These are phyloP conservation scores for Malthinus seriepunctatus DNA, from an alignment of 2,888 invertebrate genomes.

Conservation along the genomic window DNA sequence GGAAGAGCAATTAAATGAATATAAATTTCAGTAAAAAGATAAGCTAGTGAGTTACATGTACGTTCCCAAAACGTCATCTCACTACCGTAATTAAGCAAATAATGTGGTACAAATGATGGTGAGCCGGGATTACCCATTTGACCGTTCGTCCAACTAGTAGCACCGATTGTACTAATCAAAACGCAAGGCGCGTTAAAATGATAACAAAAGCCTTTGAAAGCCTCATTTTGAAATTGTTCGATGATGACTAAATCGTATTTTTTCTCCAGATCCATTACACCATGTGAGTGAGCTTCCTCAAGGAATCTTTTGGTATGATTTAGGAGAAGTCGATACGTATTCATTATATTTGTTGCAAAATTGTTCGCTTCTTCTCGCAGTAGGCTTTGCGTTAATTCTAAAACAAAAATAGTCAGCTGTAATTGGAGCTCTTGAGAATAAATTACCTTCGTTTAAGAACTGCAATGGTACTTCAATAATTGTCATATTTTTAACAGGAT, in stretches of 20 bases:
- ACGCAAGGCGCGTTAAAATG: conserved; percentile 45
- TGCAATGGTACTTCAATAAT: too few relatives aligned
- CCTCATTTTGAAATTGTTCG: conserved; percentile 56
- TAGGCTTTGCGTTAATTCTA: too few relatives aligned
- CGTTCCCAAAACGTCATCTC: conserved; percentile 59
- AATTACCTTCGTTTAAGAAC: too few relatives aligned
- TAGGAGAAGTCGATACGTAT: too few relatives aligned
- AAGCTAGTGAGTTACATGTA: conserved; percentile 56
- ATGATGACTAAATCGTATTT: conserved; percentile 44
- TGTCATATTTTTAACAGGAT: too few relatives aligned
- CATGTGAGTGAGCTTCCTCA: too few relatives aligned
- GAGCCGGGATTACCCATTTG: conserved; percentile 55
- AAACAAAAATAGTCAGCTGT: too few relatives aligned
- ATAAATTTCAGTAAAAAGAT: conserved; percentile 26
- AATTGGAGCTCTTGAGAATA: neutral
- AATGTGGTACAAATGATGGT: conserved; percentile 56
- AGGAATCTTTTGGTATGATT: too few relatives aligned
- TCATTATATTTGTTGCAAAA: too few relatives aligned
- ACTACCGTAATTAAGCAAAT: conserved; percentile 51
- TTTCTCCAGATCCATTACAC: too few relatives aligned
- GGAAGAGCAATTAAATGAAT: conserved; percentile 25
- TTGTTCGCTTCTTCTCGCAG: too few relatives aligned
- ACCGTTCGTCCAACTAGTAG: conserved; percentile 52
- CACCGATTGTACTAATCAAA: conserved; percentile 50
- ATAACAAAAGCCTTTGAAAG: conserved; percentile 48